phyloP scores from a whole-genome alignment of 1,140 invertebrate species.

The Panagrolaimus sp. region DNA sequence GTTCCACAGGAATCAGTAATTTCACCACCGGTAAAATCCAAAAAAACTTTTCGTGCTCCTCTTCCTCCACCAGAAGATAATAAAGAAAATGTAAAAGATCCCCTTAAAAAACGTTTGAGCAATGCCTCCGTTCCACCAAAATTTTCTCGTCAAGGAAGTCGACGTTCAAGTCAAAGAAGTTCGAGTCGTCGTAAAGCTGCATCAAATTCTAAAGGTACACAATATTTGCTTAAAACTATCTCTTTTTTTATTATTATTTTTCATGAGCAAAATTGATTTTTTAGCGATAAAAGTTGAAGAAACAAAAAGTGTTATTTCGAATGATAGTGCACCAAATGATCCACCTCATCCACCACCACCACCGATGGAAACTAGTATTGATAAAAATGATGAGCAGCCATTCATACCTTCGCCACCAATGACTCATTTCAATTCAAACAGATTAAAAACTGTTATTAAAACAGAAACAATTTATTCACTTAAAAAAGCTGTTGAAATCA shows the following conservation, averaged over 20 bases:
- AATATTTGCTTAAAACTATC: neutral
- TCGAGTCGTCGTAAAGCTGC: slow-evolving; percentile 1
- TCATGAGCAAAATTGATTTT: neutral
- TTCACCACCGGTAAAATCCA: neutral
- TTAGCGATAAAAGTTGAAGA: neutral
- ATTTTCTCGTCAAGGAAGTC: neutral
- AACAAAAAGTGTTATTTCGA: too few relatives aligned
- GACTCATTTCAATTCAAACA: too few relatives aligned
- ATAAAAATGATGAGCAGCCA: too few relatives aligned
- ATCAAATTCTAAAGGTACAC: neutral
- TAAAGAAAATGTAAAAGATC: neutral
- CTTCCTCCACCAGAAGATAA: neutral
- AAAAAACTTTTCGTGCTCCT: neutral
- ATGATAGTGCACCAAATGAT: too few relatives aligned
- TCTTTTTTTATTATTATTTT: slow-evolving; percentile 9
- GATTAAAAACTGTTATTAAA: too few relatives aligned
- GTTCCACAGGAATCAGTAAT: neutral
- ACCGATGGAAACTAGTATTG: too few relatives aligned
- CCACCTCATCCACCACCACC: too few relatives aligned
- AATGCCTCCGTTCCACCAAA: neutral
- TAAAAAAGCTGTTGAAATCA: too few relatives aligned
- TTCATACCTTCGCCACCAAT: too few relatives aligned
- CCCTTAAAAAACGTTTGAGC: neutral
- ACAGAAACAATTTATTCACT: too few relatives aligned
- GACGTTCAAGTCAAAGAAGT: neutral